Conservation (phyloP, 2,113 vertebrate genomes). For the Corvus cornix region DNA sequence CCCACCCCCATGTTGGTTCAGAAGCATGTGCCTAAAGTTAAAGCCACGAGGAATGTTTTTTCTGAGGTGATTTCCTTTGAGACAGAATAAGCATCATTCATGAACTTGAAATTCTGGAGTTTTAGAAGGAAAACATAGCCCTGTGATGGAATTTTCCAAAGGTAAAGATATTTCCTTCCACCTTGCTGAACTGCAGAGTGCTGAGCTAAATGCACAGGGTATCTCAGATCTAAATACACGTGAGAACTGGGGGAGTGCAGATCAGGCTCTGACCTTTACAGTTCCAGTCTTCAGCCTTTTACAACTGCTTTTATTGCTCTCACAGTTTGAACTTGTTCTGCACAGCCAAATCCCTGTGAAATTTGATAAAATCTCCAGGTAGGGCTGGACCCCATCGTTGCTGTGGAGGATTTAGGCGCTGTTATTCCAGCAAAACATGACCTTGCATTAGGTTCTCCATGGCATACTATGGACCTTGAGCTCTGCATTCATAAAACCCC, state of each 20-base stretch:
- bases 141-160: conserved; percentile 43
- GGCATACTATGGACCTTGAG: background rate
- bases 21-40: background rate
- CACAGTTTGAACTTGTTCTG: background rate
- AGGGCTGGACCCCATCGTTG: accelerated
- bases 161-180: background rate
- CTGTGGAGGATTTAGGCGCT: background rate
- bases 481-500: conserved; percentile 30
- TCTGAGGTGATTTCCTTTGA: background rate
- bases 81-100: background rate
- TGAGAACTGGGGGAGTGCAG: background rate
- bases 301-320: conserved; percentile 2
- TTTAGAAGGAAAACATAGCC: background rate
- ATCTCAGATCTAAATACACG: background rate
- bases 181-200: background rate
- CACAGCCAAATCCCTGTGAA: background rate
- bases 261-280: conserved; percentile 50
- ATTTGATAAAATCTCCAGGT: background rate
- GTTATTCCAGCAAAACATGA: background rate
- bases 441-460: background rate
- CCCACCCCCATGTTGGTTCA: background rate
- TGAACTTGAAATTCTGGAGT: background rate
- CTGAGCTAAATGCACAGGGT: background rate
- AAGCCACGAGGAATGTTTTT: background rate
- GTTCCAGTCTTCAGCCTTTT: background rate